Base-by-base conservation (phyloP, 2,113 vertebrate genomes). In the Prochilodus magdalenae region DNA sequence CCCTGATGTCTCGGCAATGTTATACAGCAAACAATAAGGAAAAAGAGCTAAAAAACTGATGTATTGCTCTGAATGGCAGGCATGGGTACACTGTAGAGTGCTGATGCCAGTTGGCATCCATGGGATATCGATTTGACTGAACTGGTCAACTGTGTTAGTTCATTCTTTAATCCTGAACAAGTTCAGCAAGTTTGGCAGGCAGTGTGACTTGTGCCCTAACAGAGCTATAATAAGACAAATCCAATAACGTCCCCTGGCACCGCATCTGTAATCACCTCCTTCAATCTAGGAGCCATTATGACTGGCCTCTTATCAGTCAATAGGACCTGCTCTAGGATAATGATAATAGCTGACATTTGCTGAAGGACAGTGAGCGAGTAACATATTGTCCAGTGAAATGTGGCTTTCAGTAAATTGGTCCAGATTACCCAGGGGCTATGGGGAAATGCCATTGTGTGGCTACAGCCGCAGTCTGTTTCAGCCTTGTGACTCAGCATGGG, bases 251-350 rank as follows among this genome's bases (percentile, higher is more conserved):
- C 60, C 83, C 60, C 57, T 18, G 62, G 75, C 73, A 67, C 66
- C 59, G 62, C 27, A 29, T 20, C 33, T 59, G 70, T 49, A 83
- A 80, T 82, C 79, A 77, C 44, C 49, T 63, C 66, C 51, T 57
- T 30, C 51, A 20, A 72, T 80, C 67, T 77, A 15, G 73, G 30
- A 69, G 73, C 83, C 73, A 82, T 86, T 79, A 82, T 66, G 76
- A 62, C 63, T 60, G 75, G 55, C 67, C 57, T 55, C 66, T 53
- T 80, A 74, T 77, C 86, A 77, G 80, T 82, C 82, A 73, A 69
- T 63, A 81, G 67, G 69, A 74, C 67, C 67, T 57, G 65, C 44
- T 53, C 75, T 24, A 22, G 44, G 73, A 84, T 57, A 76, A 77
- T 51, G 75, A 77, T 77, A 57, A 82, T 74, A 66, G 71, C 67